These are phyloP conservation scores for Sminthopsis crassicaudata DNA, from an alignment of 2,113 vertebrate genomes.

Conservation along the genomic window DNA sequence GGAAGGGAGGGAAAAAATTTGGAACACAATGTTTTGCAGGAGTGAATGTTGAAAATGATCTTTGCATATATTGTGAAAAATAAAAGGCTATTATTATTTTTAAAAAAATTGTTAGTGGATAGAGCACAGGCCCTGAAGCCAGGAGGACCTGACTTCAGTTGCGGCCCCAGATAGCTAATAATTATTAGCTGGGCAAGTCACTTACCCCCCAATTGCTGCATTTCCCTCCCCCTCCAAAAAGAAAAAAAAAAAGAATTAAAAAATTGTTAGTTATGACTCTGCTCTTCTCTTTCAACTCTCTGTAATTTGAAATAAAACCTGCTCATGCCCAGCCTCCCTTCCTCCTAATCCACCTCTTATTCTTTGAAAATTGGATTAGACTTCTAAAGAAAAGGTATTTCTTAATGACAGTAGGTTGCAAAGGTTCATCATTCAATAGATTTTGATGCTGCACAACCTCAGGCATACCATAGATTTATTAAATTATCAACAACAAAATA, in stretches of 20 bases:
- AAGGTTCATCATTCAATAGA: slow-evolving; percentile 70
- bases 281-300: background rate
- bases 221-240: no score
- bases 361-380: slow-evolving; percentile 53
- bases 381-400: slow-evolving; percentile 37
- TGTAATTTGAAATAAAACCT: slow-evolving; percentile 31
- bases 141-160: no score
- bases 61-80: no score
- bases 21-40: no score
- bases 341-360: slow-evolving; percentile 23
- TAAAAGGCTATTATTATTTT: no score
- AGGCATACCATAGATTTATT: slow-evolving; percentile 81
- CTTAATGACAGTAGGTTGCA: slow-evolving; percentile 10
- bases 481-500: slow-evolving; percentile 84
- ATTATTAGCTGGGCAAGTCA: no score
- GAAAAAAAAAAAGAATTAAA: background rate
- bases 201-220: no score
- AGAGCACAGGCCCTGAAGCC: no score
- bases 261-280: background rate
- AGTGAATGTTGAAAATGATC: no score
- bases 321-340: background rate
- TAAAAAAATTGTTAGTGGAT: no score
- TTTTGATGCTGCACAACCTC: slow-evolving; percentile 78
- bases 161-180: no score
- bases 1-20: no score